Evolutionary conservation across 1,140 invertebrate species (phyloP).

Genomic region (Vanessa tameamea): DNA sequence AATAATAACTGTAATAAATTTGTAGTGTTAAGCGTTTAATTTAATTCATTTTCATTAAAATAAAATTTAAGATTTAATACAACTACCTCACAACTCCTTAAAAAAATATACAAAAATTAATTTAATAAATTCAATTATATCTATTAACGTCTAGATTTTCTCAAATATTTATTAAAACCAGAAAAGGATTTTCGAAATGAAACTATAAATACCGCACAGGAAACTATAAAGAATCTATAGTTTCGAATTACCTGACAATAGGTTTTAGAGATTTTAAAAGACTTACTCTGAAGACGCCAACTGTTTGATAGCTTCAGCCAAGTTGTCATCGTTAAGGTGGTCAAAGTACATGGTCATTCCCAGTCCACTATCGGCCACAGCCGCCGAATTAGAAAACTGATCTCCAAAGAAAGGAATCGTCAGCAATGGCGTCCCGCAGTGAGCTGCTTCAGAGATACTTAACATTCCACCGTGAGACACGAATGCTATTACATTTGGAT

Average conservation of each 20-base stretch:
- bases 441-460: slow-evolving; percentile 83
- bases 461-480: slow-evolving; percentile 85
- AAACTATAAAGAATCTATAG: background rate
- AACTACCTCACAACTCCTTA: too few relatives aligned
- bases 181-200: too few relatives aligned
- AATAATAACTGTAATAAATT: too few relatives aligned
- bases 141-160: too few relatives aligned
- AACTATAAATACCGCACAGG: background rate
- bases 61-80: too few relatives aligned
- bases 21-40: too few relatives aligned
- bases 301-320: slow-evolving; percentile 57
- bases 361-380: slow-evolving; percentile 57
- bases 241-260: background rate
- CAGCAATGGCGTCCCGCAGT: slow-evolving; percentile 83
- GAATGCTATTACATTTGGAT: slow-evolving; percentile 83
- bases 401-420: slow-evolving; percentile 82
- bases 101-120: too few relatives aligned
- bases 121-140: too few relatives aligned
- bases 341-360: slow-evolving; percentile 56
- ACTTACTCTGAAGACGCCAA: slow-evolving; percentile 71
- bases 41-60: too few relatives aligned
- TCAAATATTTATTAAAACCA: too few relatives aligned
- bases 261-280: background rate
- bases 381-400: slow-evolving; percentile 79
- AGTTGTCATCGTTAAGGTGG: slow-evolving; percentile 54